Evolutionary conservation across 2,113 vertebrate species (phyloP).

Genomic region (Camelus dromedarius): DNA sequence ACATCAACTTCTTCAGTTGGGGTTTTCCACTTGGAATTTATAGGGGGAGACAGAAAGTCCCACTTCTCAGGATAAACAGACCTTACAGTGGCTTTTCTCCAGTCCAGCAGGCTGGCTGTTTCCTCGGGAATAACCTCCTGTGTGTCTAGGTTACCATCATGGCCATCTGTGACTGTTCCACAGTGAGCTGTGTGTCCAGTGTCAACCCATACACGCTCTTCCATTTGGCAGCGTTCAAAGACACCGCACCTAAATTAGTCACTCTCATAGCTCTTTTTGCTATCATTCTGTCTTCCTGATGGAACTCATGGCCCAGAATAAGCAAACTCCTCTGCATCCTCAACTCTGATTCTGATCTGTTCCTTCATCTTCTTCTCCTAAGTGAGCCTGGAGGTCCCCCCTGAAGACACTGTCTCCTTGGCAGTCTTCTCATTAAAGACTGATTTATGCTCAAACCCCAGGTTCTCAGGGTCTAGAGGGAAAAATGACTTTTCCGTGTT

Average conservation of each 20-base stretch:
- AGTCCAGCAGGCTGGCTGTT: background rate
- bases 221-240: background rate
- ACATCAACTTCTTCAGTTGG: background rate
- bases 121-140: background rate
- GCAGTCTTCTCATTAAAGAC: background rate
- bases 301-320: background rate
- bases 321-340: background rate
- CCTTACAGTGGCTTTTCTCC: background rate
- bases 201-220: too few relatives aligned
- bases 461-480: background rate
- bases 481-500: background rate
- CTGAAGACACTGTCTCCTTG: accelerated
- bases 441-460: background rate
- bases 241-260: background rate
- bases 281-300: background rate
- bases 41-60: background rate
- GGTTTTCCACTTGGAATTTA: background rate
- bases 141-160: background rate
- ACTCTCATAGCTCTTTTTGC: background rate
- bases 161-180: background rate
- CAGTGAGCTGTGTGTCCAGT: background rate
- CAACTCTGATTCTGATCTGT: background rate
- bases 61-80: background rate
- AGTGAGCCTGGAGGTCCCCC: background rate
- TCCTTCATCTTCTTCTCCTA: background rate